These are phyloP conservation scores for Sinocyclocheilus rhinocerous DNA, from an alignment of 2,113 vertebrate genomes.

Conservation along the genomic window DNA sequence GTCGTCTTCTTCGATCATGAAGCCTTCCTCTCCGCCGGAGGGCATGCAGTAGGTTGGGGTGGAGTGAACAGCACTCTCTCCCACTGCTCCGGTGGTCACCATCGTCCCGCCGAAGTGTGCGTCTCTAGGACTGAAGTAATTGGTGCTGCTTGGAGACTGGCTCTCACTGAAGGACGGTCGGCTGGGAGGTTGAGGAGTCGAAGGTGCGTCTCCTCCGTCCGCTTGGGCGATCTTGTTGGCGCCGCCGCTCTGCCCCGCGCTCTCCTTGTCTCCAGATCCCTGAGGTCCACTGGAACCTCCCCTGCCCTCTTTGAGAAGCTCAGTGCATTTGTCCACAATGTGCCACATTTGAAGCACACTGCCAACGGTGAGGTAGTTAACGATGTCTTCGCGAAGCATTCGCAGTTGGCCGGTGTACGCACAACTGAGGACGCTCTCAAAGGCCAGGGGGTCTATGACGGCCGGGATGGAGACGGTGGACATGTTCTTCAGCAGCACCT, in stretches of 20 bases:
- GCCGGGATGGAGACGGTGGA: slow-evolving; percentile 85
- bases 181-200: slow-evolving; percentile 63
- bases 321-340: slow-evolving; percentile 94
- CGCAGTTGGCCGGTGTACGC: slow-evolving; percentile 88
- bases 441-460: slow-evolving; percentile 88
- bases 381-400: slow-evolving; percentile 87
- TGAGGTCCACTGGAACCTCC: slow-evolving; percentile 44
- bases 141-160: slow-evolving; percentile 90
- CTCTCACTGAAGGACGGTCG: slow-evolving; percentile 79
- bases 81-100: slow-evolving; percentile 54
- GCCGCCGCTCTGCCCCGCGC: slow-evolving; percentile 64
- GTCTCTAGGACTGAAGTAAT: slow-evolving; percentile 88
- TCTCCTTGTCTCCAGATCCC: slow-evolving; percentile 39
- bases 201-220: slow-evolving; percentile 61
- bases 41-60: slow-evolving; percentile 78
- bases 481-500: slow-evolving; percentile 92
- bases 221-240: slow-evolving; percentile 43
- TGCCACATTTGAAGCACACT: slow-evolving; percentile 98
- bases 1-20: slow-evolving; percentile 72
- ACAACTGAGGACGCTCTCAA: slow-evolving; percentile 87
- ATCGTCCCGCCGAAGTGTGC: slow-evolving; percentile 60
- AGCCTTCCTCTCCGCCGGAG: slow-evolving; percentile 72
- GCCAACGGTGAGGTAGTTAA: slow-evolving; percentile 92
- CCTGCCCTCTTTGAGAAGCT: slow-evolving; percentile 82
- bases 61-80: slow-evolving; percentile 65